These are phyloP conservation scores for Centroberyx gerrardi DNA, from an alignment of 2,797 vertebrate species.

Conservation along the genomic window DNA sequence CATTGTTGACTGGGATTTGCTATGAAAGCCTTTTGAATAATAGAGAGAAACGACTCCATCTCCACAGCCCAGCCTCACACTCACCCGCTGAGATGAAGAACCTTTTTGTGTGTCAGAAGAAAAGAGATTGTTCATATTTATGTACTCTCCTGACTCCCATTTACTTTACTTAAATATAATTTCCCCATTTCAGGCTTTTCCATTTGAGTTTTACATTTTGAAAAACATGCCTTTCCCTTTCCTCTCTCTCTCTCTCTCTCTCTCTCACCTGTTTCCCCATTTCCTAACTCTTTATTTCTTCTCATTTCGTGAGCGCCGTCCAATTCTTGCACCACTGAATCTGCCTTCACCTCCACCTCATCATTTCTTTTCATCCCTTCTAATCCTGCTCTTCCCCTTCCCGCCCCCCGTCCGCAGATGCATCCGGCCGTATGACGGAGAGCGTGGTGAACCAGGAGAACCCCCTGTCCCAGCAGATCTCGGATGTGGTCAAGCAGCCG, in stretches of 20 bases:
- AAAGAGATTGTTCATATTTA: slow-evolving; percentile 44
- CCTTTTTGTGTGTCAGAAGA: slow-evolving; percentile 38
- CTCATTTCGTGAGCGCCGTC: neutral
- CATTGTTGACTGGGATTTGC: slow-evolving; percentile 67
- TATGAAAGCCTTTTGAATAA: slow-evolving; percentile 68
- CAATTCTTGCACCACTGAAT: slow-evolving; percentile 1
- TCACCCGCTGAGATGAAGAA: slow-evolving; percentile 55
- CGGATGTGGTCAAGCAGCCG: slow-evolving; percentile 96
- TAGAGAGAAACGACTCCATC: slow-evolving; percentile 49
- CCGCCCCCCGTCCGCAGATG: slow-evolving; percentile 66
- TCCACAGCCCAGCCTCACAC: slow-evolving; percentile 33
- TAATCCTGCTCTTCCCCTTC: neutral
- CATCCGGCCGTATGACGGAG: slow-evolving; percentile 81
- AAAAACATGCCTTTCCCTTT: slow-evolving; percentile 7
- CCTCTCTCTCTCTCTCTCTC: neutral
- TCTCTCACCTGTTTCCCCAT: slow-evolving; percentile 1
- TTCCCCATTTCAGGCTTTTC: slow-evolving; percentile 36
- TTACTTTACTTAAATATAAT: slow-evolving; percentile 42
- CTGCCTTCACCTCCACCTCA: neutral
- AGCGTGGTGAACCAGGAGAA: slow-evolving; percentile 64
- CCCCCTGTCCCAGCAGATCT: slow-evolving; percentile 96
- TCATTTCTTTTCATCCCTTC: neutral
- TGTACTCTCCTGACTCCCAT: slow-evolving; percentile 27
- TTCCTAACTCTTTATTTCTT: slow-evolving; percentile 3
- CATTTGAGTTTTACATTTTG: slow-evolving; percentile 33